These are phyloP conservation scores for Drosophila tripunctata DNA, from an alignment of 2,888 invertebrate genomes.

Conservation along the genomic window DNA sequence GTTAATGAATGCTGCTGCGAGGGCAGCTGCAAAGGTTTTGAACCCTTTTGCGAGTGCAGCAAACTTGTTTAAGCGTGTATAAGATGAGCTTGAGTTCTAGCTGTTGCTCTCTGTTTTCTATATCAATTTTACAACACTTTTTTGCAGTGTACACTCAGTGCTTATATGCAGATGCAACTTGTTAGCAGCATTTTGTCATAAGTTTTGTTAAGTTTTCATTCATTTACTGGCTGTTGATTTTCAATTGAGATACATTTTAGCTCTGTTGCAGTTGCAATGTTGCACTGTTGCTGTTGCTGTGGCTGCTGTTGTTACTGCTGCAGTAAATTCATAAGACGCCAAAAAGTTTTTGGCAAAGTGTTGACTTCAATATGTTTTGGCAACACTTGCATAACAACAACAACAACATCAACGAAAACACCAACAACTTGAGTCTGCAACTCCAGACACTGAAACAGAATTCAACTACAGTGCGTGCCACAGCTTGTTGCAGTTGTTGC, in stretches of 20 bases:
- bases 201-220: constrained; percentile 23
- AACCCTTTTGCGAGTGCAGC: constrained; percentile 30
- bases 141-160: not conserved
- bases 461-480: constrained; percentile 57
- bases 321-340: constrained; percentile 43
- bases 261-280: constrained; percentile 13
- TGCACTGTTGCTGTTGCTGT: constrained; percentile 3
- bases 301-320: constrained; percentile 15
- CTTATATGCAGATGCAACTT: constrained; percentile 23
- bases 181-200: constrained; percentile 39
- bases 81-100: too few species aligned
- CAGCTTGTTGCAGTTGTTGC: constrained; percentile 31
- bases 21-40: constrained; percentile 42
- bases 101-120: too few species aligned
- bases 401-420: constrained; percentile 29
- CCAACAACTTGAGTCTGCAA: constrained; percentile 1
- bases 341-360: constrained; percentile 64
- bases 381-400: constrained; percentile 68
- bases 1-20: constrained; percentile 61
- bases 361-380: constrained; percentile 67
- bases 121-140: not conserved
- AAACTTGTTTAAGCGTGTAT: constrained; percentile 39
- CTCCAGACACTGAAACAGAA: constrained; percentile 4
- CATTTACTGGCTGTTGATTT: constrained; percentile 37
- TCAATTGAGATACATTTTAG: constrained; percentile 44